Percentiles rank a stretch among this genome's conserved stretches.
These are phyloP conservation scores for Nematopogon swammerdamellus DNA, from an alignment of 2,888 invertebrate genomes.

Conservation along the genomic window DNA sequence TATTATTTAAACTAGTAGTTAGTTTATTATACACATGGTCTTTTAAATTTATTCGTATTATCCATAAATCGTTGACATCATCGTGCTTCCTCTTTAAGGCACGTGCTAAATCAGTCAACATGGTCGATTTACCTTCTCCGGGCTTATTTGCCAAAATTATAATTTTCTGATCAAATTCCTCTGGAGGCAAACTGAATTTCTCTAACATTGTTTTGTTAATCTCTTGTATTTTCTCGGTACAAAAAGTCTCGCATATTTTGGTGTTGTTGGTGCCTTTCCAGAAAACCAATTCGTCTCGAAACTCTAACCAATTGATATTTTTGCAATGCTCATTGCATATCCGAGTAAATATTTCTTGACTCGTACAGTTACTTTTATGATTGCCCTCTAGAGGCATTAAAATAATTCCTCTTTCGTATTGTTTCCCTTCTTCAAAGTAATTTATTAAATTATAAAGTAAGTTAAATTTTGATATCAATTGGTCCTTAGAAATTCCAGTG, in stretches of 20 bases:
- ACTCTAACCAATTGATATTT: neutral
- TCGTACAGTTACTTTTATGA: neutral
- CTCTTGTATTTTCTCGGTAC: too few relatives aligned
- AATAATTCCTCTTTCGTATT: neutral
- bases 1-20: neutral
- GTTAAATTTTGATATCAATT: neutral
- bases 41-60: neutral
- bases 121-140: neutral
- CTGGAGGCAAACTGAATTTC: neutral
- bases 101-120: neutral
- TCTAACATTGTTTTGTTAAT: neutral
- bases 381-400: neutral
- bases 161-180: neutral
- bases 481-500: neutral
- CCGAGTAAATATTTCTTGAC: neutral
- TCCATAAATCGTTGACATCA: too few relatives aligned
- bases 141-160: neutral
- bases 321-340: neutral
- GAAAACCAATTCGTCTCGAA: neutral
- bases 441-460: neutral
- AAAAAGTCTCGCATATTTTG: too few relatives aligned
- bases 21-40: neutral
- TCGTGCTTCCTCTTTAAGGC: neutral
- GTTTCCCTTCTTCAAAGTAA: neutral
- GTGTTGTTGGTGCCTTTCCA: neutral